A percentile compares a stretch with the other conserved stretches of the same genome.
Conservation (phyloP, 2,888 invertebrate species). For the Ormyrus rosae region DNA sequence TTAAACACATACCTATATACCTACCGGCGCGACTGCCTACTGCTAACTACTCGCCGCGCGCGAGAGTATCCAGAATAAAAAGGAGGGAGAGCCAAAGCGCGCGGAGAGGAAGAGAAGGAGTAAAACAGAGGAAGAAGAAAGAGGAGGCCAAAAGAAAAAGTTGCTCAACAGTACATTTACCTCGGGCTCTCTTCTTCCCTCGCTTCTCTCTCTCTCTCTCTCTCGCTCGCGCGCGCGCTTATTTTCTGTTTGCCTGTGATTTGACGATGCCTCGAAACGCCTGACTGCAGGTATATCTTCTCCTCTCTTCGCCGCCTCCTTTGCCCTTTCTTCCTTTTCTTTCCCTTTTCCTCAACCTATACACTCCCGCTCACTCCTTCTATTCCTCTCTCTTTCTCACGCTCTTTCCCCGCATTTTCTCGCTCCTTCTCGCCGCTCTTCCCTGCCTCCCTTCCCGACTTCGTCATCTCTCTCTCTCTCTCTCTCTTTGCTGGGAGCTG, state of each 20-base stretch:
- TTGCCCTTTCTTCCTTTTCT: slow-evolving; percentile 45
- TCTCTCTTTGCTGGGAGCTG: slow-evolving; percentile 1
- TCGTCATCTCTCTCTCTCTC: slow-evolving; percentile 28
- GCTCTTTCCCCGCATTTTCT: slow-evolving; percentile 35
- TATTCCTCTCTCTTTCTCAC: slow-evolving; percentile 44
- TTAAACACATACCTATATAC: slow-evolving; percentile 56
- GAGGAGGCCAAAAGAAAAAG: slow-evolving; percentile 43
- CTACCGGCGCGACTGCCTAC: slow-evolving; percentile 54
- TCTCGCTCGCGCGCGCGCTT: slow-evolving; percentile 16
- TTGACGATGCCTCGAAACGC: slow-evolving; percentile 55
- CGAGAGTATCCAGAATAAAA: slow-evolving; percentile 15
- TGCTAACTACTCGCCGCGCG: slow-evolving; percentile 45
- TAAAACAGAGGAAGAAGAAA: neutral
- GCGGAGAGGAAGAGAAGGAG: neutral
- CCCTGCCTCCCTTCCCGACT: slow-evolving; percentile 1
- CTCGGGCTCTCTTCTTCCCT: slow-evolving; percentile 30
- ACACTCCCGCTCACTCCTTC: slow-evolving; percentile 34
- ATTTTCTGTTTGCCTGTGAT: slow-evolving; percentile 58
- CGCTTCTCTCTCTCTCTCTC: slow-evolving; percentile 20
- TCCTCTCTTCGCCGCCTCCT: slow-evolving; percentile 38
- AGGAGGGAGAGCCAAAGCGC: slow-evolving; percentile 17
- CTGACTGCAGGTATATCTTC: slow-evolving; percentile 51
- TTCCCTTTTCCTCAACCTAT: slow-evolving; percentile 48
- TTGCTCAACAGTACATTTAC: slow-evolving; percentile 60
- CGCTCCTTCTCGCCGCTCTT: slow-evolving; percentile 9